Percentiles rank a stretch among this genome's conserved stretches.
Evolutionary conservation across 1,140 invertebrate species (phyloP).

Genomic region (Magallana angulata): DNA sequence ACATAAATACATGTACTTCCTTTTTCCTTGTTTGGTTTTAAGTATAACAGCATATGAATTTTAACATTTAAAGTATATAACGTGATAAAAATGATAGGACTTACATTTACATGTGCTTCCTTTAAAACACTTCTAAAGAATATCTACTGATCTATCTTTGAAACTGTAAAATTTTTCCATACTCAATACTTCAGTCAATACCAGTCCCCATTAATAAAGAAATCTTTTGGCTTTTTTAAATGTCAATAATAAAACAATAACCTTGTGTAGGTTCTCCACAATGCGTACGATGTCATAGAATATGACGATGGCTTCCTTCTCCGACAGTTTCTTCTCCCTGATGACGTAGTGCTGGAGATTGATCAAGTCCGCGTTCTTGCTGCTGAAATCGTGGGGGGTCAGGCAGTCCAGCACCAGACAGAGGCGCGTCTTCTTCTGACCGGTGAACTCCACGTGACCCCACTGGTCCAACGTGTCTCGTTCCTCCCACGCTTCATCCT

Average conservation of each 20-base stretch:
- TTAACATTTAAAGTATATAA: too few relatives aligned
- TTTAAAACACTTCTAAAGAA: too few relatives aligned
- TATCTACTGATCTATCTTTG: too few relatives aligned
- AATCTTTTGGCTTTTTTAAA: too few relatives aligned
- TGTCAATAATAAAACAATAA: constrained; percentile 62
- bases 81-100: too few relatives aligned
- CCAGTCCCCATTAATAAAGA: too few relatives aligned
- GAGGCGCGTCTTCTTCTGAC: constrained; percentile 84
- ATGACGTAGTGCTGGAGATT: constrained; percentile 92
- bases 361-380: constrained; percentile 85
- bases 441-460: constrained; percentile 83
- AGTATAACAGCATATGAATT: too few relatives aligned
- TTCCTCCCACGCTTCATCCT: constrained; percentile 88
- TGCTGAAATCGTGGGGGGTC: constrained; percentile 87
- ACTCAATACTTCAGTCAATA: too few relatives aligned
- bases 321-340: constrained; percentile 88
- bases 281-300: constrained; percentile 89
- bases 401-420: constrained; percentile 90
- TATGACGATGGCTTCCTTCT: constrained; percentile 88
- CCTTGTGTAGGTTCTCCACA: constrained; percentile 88
- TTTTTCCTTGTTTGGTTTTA: too few relatives aligned
- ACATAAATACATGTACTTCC: too few relatives aligned
- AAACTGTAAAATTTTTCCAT: too few relatives aligned
- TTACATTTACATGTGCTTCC: too few relatives aligned
- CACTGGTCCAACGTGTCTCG: constrained; percentile 78